These are phyloP conservation scores for Huso huso DNA, from an alignment of 2,797 vertebrate genomes.

Conservation along the genomic window DNA sequence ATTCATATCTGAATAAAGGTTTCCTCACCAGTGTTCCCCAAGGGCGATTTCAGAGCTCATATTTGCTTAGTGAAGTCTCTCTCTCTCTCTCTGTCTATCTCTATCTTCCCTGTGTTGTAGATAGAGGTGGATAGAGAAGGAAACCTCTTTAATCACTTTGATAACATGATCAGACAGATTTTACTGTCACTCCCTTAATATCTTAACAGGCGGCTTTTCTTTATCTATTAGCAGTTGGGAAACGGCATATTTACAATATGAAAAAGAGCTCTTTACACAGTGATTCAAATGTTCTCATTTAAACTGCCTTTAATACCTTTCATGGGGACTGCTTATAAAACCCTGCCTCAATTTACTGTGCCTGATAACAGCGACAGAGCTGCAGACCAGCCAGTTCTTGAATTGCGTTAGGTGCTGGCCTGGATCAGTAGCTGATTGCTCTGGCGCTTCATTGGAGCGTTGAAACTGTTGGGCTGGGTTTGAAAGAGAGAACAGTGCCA, in stretches of 20 bases:
- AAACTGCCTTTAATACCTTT: neutral
- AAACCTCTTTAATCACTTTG: neutral
- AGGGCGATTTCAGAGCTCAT: constrained; percentile 1
- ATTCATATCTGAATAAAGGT: neutral
- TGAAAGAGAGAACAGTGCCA: neutral
- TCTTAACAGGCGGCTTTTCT: constrained; percentile 8
- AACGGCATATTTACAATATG: neutral
- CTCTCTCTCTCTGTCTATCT: neutral
- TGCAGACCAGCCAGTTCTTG: neutral
- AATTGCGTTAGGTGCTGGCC: neutral
- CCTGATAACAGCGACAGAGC: neutral
- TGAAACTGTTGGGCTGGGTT: neutral
- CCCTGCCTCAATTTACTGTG: neutral
- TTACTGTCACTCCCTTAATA: constrained; percentile 19
- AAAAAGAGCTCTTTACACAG: too few species aligned
- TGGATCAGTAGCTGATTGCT: neutral
- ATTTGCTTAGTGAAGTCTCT: constrained; percentile 1
- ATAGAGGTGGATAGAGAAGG: neutral
- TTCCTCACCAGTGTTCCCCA: neutral
- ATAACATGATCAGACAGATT: neutral
- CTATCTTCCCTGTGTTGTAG: too few species aligned
- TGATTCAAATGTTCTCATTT: neutral
- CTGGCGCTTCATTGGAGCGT: neutral
- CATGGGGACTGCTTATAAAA: neutral
- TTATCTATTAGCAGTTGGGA: neutral